Evolutionary conservation across 2,113 vertebrate genomes (phyloP), one percentile per base, ranked within the genome.

Genomic region (Cyprinodon tularosa): DNA sequence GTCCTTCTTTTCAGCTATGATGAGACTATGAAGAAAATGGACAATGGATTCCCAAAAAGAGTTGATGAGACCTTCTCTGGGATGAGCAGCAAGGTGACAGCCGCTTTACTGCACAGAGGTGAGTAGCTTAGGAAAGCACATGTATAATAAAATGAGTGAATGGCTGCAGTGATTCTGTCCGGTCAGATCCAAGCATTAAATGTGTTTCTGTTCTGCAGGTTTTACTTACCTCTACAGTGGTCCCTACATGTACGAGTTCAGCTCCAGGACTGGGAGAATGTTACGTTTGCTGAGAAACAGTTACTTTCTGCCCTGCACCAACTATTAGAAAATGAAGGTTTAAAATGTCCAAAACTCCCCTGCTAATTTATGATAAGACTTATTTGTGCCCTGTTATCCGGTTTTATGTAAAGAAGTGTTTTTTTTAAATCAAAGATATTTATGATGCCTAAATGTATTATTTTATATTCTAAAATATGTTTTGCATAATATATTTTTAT

Each of bases 161-260:
- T 14, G 2, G 14, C 2, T 22, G 44, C 22, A 3, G 13, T 37
- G 29, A 17, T 29, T 59, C 17, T 69, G 50, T 57, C 4, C 4
- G 12, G 22, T 50, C 48, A 4, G 17, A 9, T 37, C 29, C 9
- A 12, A 42, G 5, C 53, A 44, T 50, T 83, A 45, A 86, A 38
- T 0, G 39, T 2, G 22, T 48, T 1, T 62, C 13, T 83, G 40
- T 44, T 37, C 29, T 76, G 20, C 89, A 99, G 97, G 93, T 6
- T 94, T 93, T 44, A 88, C 95, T 20, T 96, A 98, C 84, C 90
- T 99, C 86, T 96, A 96, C 91, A 94, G 50, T 1, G 94, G 94
- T 78, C 76, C 86, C 62, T 60, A 10, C 13, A 93, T 96, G 74
- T 93, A 89, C 59, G 88, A 94, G 80, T 98, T 94, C 88, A 76